Evolutionary conservation across 2,797 vertebrate species (phyloP).

Genomic region (Mallotus villosus): DNA sequence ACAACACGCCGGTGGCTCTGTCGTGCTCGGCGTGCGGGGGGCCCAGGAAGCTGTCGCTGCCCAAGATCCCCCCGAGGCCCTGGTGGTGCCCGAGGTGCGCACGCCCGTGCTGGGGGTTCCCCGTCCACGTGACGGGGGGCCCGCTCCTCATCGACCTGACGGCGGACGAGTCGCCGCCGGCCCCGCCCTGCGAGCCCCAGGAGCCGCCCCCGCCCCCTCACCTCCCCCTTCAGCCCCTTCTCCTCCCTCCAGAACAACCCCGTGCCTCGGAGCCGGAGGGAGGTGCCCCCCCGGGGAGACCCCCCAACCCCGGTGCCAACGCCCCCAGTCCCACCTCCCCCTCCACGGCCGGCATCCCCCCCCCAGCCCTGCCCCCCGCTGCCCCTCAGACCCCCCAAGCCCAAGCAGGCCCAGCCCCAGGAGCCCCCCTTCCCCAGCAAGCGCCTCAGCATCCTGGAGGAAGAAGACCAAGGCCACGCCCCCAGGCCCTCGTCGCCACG

Average conservation of each 20-base stretch:
- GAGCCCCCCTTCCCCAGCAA: constrained; percentile 83
- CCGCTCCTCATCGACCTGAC: constrained; percentile 76
- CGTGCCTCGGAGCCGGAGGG: constrained; percentile 91
- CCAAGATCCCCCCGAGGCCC: constrained; percentile 95
- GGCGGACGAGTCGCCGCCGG: constrained; percentile 66
- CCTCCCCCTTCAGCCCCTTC: constrained; percentile 77
- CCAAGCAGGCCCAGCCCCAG: constrained; percentile 72
- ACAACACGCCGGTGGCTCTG: constrained; percentile 88
- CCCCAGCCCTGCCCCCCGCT: constrained; percentile 71
- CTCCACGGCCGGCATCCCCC: constrained; percentile 57
- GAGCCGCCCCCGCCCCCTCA: constrained; percentile 67
- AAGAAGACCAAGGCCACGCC: constrained; percentile 74
- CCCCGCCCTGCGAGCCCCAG: constrained; percentile 64
- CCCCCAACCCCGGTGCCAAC: constrained; percentile 71
- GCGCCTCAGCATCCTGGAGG: constrained; percentile 87
- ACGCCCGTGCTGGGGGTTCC: constrained; percentile 81
- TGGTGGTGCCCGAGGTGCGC: constrained; percentile 92
- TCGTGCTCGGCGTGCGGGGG: constrained; percentile 95
- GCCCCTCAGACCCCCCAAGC: constrained; percentile 67
- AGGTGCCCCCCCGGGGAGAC: constrained; percentile 84
- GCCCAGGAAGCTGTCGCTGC: constrained; percentile 91
- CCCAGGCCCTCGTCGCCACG: constrained; percentile 49
- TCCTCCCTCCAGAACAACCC: constrained; percentile 94
- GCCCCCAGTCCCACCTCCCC: constrained; percentile 71
- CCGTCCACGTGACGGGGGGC: constrained; percentile 68